Percentiles rank a stretch among this genome's conserved stretches.
Conservation (phyloP, 1,140 invertebrate genomes). For the Solenopsis invicta region DNA sequence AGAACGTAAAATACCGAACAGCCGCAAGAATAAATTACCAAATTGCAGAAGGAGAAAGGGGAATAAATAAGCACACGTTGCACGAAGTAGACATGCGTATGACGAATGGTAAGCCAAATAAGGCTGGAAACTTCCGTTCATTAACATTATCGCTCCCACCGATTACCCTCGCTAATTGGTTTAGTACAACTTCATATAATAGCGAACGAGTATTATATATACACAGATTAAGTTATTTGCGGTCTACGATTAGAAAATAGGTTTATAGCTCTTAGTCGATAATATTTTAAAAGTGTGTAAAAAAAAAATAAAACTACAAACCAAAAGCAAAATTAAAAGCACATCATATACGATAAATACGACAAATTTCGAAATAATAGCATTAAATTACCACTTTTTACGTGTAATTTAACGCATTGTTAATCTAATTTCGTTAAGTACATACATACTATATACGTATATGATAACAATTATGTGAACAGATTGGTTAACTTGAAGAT, state of each 20-base stretch:
- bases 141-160: constrained; percentile 22
- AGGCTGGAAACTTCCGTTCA: constrained; percentile 44
- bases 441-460: too few species aligned
- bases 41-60: not conserved
- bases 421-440: not conserved
- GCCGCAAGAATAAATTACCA: not conserved
- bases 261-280: not conserved
- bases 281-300: not conserved
- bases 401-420: not conserved
- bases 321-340: not conserved
- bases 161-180: not conserved
- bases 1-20: not conserved
- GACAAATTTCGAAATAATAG: not conserved
- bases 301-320: not conserved
- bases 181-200: not conserved
- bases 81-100: not conserved
- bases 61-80: not conserved
- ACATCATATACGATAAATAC: not conserved
- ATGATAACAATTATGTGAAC: not conserved
- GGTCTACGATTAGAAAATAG: not conserved
- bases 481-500: not conserved
- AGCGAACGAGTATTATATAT: not conserved
- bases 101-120: not conserved
- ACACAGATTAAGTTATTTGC: not conserved
- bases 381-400: not conserved